Base-by-base conservation (phyloP, 1,140 invertebrate genomes). In the Bombus pascuorum region DNA sequence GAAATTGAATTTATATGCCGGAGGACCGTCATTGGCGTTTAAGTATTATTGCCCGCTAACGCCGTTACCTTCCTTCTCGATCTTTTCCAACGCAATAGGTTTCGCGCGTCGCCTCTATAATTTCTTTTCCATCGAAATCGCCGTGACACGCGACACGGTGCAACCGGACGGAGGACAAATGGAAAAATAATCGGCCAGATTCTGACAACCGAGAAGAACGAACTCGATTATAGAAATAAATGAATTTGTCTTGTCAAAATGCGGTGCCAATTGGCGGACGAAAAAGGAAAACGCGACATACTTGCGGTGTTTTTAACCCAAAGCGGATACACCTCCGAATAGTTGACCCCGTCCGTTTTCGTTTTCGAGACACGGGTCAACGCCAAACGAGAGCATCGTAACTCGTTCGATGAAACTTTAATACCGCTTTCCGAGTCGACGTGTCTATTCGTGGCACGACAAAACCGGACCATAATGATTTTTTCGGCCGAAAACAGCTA, bases 1-100 rank as follows among this genome's bases (percentile, higher is more conserved):
- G 83, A 85, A 85, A 85, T 85, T 85, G 83, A 85, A 85, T 85
- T 85, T 85, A 85, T 80, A 80, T 25, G 47, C 57, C 42, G 68
- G 47, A 5, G 57, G 5, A 65, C 39, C 68, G 83, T 85, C 70
- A 84, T 84, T 72, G 77, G 47, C 83, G 77, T 85, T 85, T 85
- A 80, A 85, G 83, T 80, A 72, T 80, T 80, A 72, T 53, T 39
- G 83, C 75, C 66, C n/a, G 73, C 13, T 25, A 22, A 22, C 32
- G 28, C 18, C 42, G 72, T 65, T 37, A 57, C 42, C 25, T 39
- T 47, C 39, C 13, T 47, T 37, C 42, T n/a, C 22, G 0, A 39
- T 32, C 32, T 81, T 57, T 10, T 5, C 70, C n/a, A 39, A 4
- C 47, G 59, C 47, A 59, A 87, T 74, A 25, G 12, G 34, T 81